Evolutionary conservation across 2,888 invertebrate genomes (phyloP), one percentile per base, ranked within the genome.

Genomic region (Nomada lathburiana): DNA sequence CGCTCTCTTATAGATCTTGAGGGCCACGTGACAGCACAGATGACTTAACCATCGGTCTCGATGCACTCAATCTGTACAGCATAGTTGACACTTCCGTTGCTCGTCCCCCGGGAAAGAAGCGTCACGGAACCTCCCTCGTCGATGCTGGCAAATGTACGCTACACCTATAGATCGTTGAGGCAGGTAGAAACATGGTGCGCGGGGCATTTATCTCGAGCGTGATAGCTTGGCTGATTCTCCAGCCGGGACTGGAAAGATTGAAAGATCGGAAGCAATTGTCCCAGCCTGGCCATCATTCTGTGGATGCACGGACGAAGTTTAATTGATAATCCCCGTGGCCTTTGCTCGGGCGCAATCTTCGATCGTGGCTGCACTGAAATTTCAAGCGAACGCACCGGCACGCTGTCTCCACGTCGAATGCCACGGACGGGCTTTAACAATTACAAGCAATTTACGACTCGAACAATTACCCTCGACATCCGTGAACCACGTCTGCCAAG

Each of bases 381-480:
- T 78, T 68, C 47, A 20, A 64, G 36, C 59, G 79, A 55, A 64
- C 76, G 23, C 53, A 16, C 42, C 53, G 59, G 26, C 50, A 52
- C 62, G 57, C 52, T 63, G 36, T 36, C 36, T 5, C 36, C 44
- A 63, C 74, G 44, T 65, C 75, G 75, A 77, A 80, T 72, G 64
- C 73, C 70, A 52, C 57, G 72, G 59, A 68, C 70, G 42, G 65
- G 55, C 76, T 76, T 80, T 62, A 79, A 84, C 85, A 87, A 87
- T 87, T 87, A 84, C 76, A 85, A 80, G 71, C 86, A 84, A 88
- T 88, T 88, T 88, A 88, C 76, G 88, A 75, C 81, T 80, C 64
- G 63, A 77, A 88, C 85, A 85, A 88, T 88, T 86, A 86, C 83
- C 80, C 44, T 50, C 76, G 80, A 80, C 82, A 73, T 86, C 67